Percentiles rank a stretch among this genome's conserved stretches.
Evolutionary conservation across 2,113 vertebrate species (phyloP).

Genomic region (Sylvilagus bachmani): DNA sequence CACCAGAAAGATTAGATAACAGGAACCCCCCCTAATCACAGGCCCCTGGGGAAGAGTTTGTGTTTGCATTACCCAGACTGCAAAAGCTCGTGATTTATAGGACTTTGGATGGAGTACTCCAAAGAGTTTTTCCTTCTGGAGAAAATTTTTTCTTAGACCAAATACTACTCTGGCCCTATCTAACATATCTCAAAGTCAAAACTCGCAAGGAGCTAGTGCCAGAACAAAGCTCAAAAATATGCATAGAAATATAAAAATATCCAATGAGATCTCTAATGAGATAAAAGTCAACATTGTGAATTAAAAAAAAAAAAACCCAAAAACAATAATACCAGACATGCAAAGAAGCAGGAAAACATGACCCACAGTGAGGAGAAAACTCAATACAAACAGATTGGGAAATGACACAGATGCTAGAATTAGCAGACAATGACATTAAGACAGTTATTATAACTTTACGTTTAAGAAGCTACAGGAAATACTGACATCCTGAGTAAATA

Average conservation of each 20-base stretch:
- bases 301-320: neutral
- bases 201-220: neutral
- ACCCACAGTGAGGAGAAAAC: neutral
- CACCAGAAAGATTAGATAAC: neutral
- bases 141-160: neutral
- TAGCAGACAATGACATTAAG: neutral
- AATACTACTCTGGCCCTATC: neutral
- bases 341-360: neutral
- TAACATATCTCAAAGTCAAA: neutral
- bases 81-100: neutral
- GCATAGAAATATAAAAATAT: constrained; percentile 8
- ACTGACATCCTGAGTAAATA: neutral
- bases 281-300: neutral
- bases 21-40: neutral
- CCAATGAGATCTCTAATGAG: neutral
- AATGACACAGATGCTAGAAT: neutral
- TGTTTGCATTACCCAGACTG: neutral
- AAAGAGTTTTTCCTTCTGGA: neutral
- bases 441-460: neutral
- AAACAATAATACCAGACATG: neutral
- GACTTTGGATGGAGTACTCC: neutral
- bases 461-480: neutral
- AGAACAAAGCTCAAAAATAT: neutral
- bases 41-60: neutral
- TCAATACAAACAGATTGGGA: neutral